Conservation (phyloP, 2,113 vertebrate genomes). For the Antechinus flavipes region DNA sequence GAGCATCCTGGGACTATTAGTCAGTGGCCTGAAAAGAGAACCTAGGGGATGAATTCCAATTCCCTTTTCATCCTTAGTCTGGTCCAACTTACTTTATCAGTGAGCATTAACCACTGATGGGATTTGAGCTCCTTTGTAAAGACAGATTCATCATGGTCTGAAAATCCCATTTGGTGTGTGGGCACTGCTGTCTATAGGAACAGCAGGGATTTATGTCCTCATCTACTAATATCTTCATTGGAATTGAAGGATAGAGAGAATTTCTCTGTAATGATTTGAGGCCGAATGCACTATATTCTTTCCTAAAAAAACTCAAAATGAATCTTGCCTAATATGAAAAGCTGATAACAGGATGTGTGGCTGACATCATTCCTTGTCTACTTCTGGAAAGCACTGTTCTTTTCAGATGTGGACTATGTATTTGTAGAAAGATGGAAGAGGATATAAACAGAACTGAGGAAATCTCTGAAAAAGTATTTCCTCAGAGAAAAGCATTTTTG, state of each 20-base stretch:
- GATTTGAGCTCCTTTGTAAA: not conserved
- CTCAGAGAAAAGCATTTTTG: not conserved
- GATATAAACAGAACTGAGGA: not conserved
- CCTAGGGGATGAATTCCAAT: not conserved
- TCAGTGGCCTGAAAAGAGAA: not conserved
- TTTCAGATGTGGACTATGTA: not conserved
- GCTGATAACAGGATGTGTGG: not conserved
- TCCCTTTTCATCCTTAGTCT: not conserved
- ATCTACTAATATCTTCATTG: not conserved
- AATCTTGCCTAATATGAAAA: not conserved
- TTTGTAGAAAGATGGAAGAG: not conserved
- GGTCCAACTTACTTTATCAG: not conserved
- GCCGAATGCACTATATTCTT: not conserved
- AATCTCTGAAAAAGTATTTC: not conserved
- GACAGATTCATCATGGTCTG: not conserved
- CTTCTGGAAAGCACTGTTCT: not conserved
- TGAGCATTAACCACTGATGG: not conserved
- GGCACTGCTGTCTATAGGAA: not conserved
- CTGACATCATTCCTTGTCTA: not conserved
- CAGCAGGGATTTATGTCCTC: not conserved
- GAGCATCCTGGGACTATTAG: not conserved
- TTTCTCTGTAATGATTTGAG: not conserved
- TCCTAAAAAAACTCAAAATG: not conserved
- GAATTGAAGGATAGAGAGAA: not conserved
- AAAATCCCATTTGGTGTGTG: not conserved